Base-by-base conservation (phyloP, 2,113 vertebrate genomes). In the Chionis minor region DNA sequence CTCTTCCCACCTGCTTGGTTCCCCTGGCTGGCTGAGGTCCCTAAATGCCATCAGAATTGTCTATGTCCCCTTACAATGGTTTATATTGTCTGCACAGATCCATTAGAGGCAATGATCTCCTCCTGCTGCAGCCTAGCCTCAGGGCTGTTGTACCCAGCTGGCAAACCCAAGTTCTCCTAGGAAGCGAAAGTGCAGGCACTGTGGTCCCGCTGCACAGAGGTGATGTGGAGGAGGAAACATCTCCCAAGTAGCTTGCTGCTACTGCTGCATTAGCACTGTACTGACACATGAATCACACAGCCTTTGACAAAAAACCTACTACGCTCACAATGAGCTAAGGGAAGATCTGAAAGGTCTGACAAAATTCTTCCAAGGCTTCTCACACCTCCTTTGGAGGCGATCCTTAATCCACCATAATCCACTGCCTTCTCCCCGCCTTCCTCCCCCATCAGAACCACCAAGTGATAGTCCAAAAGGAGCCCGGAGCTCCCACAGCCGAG, bases 211-310 rank as follows among this genome's bases (percentile, higher is more conserved):
- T 27, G 45, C 54, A 49, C 40, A 35, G 5, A 0, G 9, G 32
- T 32, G 27, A 70, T 2, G 3, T 4, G 33, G 21, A 78, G 13
- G 12, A 86, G 8, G 5, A 65, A 86, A 62, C 24, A 32, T 27
- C n/a, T 86, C 44, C 9, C 4, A 47, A 14, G 59, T 1, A 47
- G 22, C 28, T 15, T 51, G 63, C 33, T 70, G 49, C 26, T 73
- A 32, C 55, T 72, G 45, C 55, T 72, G 45, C 45, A 35, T 75
- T 72, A 90, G 78, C 17, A 30, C 28, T 28, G 62, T 22, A 28
- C 45, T n/a, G 52, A 71, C 8, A 3, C 5, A 14, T 0, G 0
- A 61, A 27, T 17, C 26, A 55, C 38, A 16, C 49, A 51, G 49
- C 49, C 49, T 24, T 51, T 51, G 11, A 51, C 4, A 65, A 14